These are phyloP conservation scores for Hippocampus abdominalis DNA, from an alignment of 2,113 vertebrate genomes.

Conservation along the genomic window DNA sequence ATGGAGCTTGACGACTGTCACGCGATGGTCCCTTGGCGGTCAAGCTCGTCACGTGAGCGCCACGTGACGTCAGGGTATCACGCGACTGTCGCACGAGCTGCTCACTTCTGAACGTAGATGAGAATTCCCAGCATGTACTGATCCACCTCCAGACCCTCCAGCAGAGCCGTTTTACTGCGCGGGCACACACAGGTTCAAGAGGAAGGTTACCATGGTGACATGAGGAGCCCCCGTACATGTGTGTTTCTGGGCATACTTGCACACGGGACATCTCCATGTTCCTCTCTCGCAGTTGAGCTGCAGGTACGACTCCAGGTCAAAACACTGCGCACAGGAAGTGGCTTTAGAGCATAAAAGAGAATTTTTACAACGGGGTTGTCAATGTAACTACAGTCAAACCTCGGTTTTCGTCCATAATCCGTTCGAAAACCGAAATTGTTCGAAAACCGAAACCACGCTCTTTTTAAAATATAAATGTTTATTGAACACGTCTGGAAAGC, in stretches of 20 bases:
- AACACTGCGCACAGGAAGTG: constrained; percentile 69
- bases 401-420: too few relatives aligned
- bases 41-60: too few relatives aligned
- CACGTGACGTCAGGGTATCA: too few relatives aligned
- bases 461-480: too few relatives aligned
- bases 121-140: constrained; percentile 95
- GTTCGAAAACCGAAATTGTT: too few relatives aligned
- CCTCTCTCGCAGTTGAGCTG: constrained; percentile 78
- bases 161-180: constrained; percentile 84
- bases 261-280: constrained; percentile 79
- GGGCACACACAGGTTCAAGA: constrained; percentile 13
- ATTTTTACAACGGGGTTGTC: too few relatives aligned
- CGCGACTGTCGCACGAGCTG: too few relatives aligned
- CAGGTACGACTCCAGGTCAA: constrained; percentile 84
- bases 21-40: neutral
- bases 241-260: constrained; percentile 62
- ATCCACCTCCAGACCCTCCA: constrained; percentile 92
- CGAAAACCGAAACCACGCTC: too few relatives aligned
- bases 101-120: constrained; percentile 90
- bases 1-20: neutral
- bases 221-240: neutral
- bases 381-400: too few relatives aligned
- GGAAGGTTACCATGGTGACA: neutral
- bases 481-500: too few relatives aligned
- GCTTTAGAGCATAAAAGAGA: neutral